These are phyloP conservation scores for Anser brachyrhynchus DNA, from an alignment of 2,113 vertebrate genomes.

Conservation along the genomic window DNA sequence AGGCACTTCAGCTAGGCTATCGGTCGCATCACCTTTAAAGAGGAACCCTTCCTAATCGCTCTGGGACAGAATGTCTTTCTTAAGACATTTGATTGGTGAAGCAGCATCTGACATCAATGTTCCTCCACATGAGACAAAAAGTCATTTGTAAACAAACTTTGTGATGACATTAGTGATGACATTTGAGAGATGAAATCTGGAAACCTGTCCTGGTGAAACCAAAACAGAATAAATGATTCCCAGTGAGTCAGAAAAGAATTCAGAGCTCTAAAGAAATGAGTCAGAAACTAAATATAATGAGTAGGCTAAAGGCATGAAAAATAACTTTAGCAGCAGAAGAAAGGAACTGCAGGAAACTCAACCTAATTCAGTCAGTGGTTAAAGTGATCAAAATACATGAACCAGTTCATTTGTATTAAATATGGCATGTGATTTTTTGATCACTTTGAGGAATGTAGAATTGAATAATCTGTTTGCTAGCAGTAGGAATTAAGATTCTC, in stretches of 20 bases:
- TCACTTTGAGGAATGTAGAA: not conserved
- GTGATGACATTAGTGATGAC: slow-evolving; percentile 50
- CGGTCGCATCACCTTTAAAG: no score
- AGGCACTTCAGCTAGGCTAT: no score
- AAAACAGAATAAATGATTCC: slow-evolving; percentile 71
- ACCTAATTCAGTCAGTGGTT: slow-evolving; percentile 61
- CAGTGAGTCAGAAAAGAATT: slow-evolving; percentile 71
- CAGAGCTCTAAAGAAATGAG: slow-evolving; percentile 74
- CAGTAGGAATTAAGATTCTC: not conserved
- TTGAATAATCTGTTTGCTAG: not conserved
- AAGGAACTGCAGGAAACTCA: slow-evolving; percentile 49
- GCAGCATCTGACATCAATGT: not conserved
- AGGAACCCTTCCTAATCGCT: no score
- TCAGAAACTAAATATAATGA: slow-evolving; percentile 79
- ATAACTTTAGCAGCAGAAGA: slow-evolving; percentile 37
- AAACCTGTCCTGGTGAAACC: slow-evolving; percentile 59
- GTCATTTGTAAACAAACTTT: slow-evolving; percentile 60
- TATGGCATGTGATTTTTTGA: not conserved
- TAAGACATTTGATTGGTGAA: not conserved
- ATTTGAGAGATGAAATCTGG: slow-evolving; percentile 64
- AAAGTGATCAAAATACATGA: slow-evolving; percentile 54
- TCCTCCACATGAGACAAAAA: slow-evolving; percentile 38
- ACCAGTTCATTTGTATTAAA: not conserved
- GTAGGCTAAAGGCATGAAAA: slow-evolving; percentile 54
- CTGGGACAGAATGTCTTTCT: not conserved